Conservation (phyloP, 1,140 invertebrate species). For the Acromyrmex charruanus region DNA sequence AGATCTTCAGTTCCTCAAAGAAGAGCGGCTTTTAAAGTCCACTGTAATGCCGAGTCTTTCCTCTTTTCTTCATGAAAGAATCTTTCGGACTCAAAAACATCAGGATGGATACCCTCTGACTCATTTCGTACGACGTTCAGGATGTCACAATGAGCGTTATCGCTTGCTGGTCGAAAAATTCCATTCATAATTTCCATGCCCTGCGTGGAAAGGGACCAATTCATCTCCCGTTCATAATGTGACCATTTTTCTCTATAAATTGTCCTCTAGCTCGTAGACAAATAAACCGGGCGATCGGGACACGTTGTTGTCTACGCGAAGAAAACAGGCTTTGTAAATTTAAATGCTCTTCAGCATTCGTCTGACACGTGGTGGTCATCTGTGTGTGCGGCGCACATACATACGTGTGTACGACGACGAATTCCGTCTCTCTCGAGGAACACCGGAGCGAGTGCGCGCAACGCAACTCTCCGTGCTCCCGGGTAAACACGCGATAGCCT, state of each 20-base stretch:
- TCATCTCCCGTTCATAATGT: neutral
- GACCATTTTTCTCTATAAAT: conserved; percentile 35
- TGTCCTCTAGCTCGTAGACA: conserved; percentile 20
- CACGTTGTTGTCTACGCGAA: conserved; percentile 30
- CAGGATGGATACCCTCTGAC: conserved; percentile 10
- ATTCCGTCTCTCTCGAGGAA: conserved; percentile 54
- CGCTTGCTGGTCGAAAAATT: conserved; percentile 38
- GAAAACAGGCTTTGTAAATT: conserved; percentile 49
- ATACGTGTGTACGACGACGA: conserved; percentile 1
- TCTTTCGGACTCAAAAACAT: neutral
- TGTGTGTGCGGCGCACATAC: neutral
- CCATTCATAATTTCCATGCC: conserved; percentile 13
- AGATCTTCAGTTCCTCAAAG: neutral
- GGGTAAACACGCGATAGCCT: conserved; percentile 78
- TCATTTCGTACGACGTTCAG: conserved; percentile 6
- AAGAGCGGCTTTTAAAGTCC: neutral
- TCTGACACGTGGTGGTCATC: conserved; percentile 28
- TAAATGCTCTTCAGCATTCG: conserved; percentile 41
- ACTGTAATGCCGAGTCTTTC: neutral
- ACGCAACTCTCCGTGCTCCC: conserved; percentile 59
- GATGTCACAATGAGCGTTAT: neutral
- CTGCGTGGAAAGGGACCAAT: neutral
- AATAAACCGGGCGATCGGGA: neutral
- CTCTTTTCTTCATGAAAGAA: neutral
- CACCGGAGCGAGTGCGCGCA: conserved; percentile 44